Percentiles rank a stretch among this genome's conserved stretches.
These are phyloP conservation scores for Parapsyche elsis DNA, from an alignment of 1,140 invertebrate genomes.

Conservation along the genomic window DNA sequence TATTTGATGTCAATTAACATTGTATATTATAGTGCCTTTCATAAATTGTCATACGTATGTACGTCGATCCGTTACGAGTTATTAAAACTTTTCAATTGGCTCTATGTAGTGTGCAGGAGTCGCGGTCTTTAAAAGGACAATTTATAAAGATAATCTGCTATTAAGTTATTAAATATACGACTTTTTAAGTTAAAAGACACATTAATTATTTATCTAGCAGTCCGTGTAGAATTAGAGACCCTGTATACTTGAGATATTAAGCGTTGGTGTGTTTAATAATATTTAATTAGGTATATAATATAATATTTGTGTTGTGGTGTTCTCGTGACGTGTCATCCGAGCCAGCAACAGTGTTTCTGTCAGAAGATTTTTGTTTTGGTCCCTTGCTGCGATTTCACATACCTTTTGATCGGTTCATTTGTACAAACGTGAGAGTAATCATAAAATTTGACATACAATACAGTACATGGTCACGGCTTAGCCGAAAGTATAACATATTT, in stretches of 20 bases:
- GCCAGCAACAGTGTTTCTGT: conserved; percentile 48
- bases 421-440: conserved; percentile 50
- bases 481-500: conserved; percentile 54
- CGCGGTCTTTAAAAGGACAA: too few relatives aligned
- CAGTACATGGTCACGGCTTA: conserved; percentile 52
- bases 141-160: background rate
- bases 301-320: background rate
- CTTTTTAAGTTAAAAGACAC: conserved; percentile 24
- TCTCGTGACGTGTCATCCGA: conserved; percentile 13
- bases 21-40: too few relatives aligned
- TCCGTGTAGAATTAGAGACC: conserved; percentile 18
- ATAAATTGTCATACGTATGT: too few relatives aligned
- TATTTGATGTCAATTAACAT: too few relatives aligned
- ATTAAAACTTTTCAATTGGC: too few relatives aligned
- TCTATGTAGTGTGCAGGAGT: too few relatives aligned
- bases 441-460: conserved; percentile 47
- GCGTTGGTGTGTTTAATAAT: background rate
- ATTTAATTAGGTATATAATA: background rate
- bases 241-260: conserved; percentile 21
- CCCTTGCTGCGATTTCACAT: conserved; percentile 54
- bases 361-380: conserved; percentile 55
- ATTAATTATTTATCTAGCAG: conserved; percentile 7
- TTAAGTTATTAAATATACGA: background rate
- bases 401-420: conserved; percentile 51
- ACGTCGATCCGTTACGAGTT: too few relatives aligned